A percentile compares a stretch with the other conserved stretches of the same genome.
phyloP scores from a whole-genome alignment of 2,797 vertebrate genomes.

The Rhyacichthys aspro region DNA sequence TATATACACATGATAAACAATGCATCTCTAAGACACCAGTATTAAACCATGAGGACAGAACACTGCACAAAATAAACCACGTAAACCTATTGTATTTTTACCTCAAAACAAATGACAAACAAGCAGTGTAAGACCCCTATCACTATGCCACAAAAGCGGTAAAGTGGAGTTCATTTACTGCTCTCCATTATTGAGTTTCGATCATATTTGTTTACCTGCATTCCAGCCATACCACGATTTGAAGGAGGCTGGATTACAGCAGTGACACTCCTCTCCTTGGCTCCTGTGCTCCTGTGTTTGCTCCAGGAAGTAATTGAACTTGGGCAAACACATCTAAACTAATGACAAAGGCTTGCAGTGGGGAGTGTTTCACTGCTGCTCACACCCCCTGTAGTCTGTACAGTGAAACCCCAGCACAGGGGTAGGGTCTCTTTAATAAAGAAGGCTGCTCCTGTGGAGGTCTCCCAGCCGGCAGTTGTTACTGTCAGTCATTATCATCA shows the following conservation, averaged over 20 bases:
- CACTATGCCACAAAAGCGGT: not conserved
- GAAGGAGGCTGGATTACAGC: constrained; percentile 57
- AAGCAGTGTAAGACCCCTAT: not conserved
- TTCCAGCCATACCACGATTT: constrained; percentile 67
- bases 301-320: constrained; percentile 61
- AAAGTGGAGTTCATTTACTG: not conserved
- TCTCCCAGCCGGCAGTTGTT: constrained; percentile 81
- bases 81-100: not conserved
- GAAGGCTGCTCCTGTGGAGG: constrained; percentile 64
- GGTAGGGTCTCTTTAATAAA: constrained; percentile 81
- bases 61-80: too few species aligned
- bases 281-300: constrained; percentile 23
- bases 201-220: constrained; percentile 58
- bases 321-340: constrained; percentile 43
- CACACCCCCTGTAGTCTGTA: constrained; percentile 35
- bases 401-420: constrained; percentile 78
- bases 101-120: too few species aligned
- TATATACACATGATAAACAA: too few species aligned
- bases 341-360: constrained; percentile 31
- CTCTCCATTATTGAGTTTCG: constrained; percentile 21
- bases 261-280: constrained; percentile 50
- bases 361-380: constrained; percentile 23
- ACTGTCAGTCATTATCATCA: constrained; percentile 86
- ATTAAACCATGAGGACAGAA: too few species aligned
- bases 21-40: too few species aligned